A percentile compares a stretch with the other conserved stretches of the same genome.
Conservation (phyloP, 35 echinoderm and acorn worm genomes). For the Diadema setosum region DNA sequence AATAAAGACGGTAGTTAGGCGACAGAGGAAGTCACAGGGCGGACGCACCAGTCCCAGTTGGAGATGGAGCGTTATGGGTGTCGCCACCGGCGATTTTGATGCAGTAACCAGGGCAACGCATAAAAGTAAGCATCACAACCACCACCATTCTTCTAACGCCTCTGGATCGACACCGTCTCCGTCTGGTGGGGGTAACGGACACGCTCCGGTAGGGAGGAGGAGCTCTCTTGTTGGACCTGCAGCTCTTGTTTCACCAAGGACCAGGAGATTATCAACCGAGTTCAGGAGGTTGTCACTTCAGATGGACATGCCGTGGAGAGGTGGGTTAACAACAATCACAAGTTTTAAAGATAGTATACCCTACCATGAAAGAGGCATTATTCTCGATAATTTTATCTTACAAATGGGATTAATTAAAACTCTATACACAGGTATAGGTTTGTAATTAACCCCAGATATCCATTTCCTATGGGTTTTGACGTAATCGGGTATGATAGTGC, state of each 20-base stretch:
- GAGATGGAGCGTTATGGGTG: background rate
- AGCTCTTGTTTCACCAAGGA: background rate
- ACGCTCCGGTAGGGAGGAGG: background rate
- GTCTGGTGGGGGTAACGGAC: background rate
- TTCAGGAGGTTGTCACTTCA: background rate
- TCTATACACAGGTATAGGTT: too few relatives aligned
- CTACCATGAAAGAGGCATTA: too few relatives aligned
- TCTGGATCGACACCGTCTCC: background rate
- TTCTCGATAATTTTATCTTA: too few relatives aligned
- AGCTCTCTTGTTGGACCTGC: background rate
- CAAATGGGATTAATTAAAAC: too few relatives aligned
- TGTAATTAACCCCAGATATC: too few relatives aligned
- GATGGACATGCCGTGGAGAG: constrained; percentile 23
- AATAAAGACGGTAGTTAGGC: background rate
- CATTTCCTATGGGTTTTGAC: too few relatives aligned
- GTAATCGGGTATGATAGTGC: too few relatives aligned
- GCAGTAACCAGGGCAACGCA: constrained; percentile 8
- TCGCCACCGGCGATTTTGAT: background rate
- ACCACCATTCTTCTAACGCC: too few relatives aligned
- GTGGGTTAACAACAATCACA: too few relatives aligned
- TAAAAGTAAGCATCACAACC: background rate
- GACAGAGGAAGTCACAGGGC: background rate
- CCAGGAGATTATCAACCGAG: background rate
- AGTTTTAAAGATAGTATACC: too few relatives aligned
- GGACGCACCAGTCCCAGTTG: background rate